Percentiles rank a stretch among this genome's conserved stretches.
phyloP scores from a whole-genome alignment of 1,140 invertebrate genomes.

The Papilio polytes region DNA sequence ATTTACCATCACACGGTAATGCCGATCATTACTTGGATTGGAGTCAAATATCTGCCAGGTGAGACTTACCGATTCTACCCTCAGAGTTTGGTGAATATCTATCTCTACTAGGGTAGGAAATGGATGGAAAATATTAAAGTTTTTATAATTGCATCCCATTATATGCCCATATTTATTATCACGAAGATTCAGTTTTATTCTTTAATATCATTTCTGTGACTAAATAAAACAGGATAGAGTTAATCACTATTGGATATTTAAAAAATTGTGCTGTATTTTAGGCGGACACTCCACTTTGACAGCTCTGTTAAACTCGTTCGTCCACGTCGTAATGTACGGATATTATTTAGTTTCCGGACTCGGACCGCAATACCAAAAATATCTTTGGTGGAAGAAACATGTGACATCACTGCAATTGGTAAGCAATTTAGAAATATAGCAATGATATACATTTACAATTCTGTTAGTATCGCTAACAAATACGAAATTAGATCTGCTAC shows the following conservation, averaged over 20 bases:
- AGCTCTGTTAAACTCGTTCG: slow-evolving; percentile 93
- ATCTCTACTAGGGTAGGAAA: background rate
- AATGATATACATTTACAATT: background rate
- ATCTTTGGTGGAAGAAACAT: slow-evolving; percentile 98
- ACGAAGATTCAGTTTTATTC: background rate
- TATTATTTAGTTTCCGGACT: slow-evolving; percentile 95
- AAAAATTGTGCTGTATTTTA: slow-evolving; percentile 58
- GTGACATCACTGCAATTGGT: slow-evolving; percentile 94
- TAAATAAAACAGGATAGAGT: background rate
- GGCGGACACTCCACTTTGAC: slow-evolving; percentile 93
- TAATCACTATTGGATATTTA: too few relatives aligned
- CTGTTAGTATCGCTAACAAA: too few relatives aligned
- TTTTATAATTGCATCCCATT: background rate
- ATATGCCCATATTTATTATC: background rate
- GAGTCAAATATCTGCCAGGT: slow-evolving; percentile 90
- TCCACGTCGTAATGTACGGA: slow-evolving; percentile 95
- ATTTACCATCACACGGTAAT: slow-evolving; percentile 88
- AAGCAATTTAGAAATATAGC: slow-evolving; percentile 47
- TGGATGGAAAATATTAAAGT: background rate
- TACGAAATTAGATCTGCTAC: too few relatives aligned
- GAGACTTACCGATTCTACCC: slow-evolving; percentile 33
- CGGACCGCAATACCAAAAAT: slow-evolving; percentile 93
- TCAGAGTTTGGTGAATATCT: too few relatives aligned
- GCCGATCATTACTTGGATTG: slow-evolving; percentile 92
- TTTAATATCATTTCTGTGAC: background rate